These are phyloP conservation scores for Goniozus legneri DNA, from an alignment of 1,140 invertebrate species.

Conservation along the genomic window DNA sequence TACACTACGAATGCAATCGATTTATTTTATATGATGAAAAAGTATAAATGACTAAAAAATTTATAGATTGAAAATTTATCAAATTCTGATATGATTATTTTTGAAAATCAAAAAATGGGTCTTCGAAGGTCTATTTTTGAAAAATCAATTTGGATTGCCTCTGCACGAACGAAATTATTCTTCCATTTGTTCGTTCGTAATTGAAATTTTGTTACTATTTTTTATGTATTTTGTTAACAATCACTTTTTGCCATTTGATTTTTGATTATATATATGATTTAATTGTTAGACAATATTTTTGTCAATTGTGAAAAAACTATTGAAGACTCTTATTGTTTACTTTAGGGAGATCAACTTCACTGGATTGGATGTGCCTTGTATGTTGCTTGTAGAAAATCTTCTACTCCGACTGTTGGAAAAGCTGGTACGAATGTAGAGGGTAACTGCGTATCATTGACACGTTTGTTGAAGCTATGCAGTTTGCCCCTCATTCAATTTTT, in stretches of 20 bases:
- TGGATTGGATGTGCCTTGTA: constrained; percentile 95
- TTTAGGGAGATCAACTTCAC: constrained; percentile 84
- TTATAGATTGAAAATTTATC: too few species aligned
- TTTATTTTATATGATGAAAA: too few species aligned
- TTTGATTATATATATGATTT: constrained; percentile 3
- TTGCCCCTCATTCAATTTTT: constrained; percentile 94
- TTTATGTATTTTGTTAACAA: constrained; percentile 2
- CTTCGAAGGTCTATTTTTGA: too few species aligned
- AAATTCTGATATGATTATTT: too few species aligned
- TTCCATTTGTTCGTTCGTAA: too few species aligned
- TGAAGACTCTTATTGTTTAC: constrained; percentile 17
- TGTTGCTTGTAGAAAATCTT: constrained; percentile 79
- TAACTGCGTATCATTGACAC: constrained; percentile 88
- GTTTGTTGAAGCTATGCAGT: constrained; percentile 82
- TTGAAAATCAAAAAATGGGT: too few species aligned
- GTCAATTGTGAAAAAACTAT: constrained; percentile 3
- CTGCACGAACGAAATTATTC: too few species aligned
- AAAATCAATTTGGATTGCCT: too few species aligned
- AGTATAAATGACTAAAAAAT: too few species aligned
- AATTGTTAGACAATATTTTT: constrained; percentile 4
- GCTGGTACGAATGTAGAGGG: constrained; percentile 72
- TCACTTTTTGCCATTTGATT: background rate
- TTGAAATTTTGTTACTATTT: too few species aligned
- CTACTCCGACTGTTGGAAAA: constrained; percentile 75
- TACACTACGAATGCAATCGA: too few species aligned